Evolutionary conservation across 23 tunicate species (phyloP), one percentile per base, ranked within the genome.

Genomic region (Ciona savignyi): DNA sequence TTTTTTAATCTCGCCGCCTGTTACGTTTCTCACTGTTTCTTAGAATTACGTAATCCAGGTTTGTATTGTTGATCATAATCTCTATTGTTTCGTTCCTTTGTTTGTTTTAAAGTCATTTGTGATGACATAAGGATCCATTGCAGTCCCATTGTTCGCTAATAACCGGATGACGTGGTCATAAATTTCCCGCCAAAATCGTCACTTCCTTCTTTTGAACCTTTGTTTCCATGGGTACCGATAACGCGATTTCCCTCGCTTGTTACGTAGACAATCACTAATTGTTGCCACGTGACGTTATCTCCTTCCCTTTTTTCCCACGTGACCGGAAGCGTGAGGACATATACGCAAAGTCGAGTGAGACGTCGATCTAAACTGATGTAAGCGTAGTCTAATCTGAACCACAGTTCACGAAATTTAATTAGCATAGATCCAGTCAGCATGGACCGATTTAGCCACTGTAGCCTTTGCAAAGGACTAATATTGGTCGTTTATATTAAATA

Each of bases 261-360:
- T 42, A 42, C 56, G 56, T 42, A 42, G 15, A 42, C 56, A 42
- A 42, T 42, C 56, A 42, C 56, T 42, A 42, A 42, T 42, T 42
- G 56, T 42, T 42, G 56, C 15, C 56, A 42, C 56, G 56, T 42
- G 56, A 42, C 15, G 11, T 42, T 42, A 42, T 42, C 56, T 42
- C 56, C 56, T n/a, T n/a, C n/a, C n/a, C n/a, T 42, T 42, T 42
- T 42, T 42, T 42, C 56, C 56, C 56, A 42, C 56, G 56, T 42
- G 56, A 42, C 56, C 56, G 56, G 56, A 42, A 42, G 15, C 56
- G 56, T 15, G 56, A 42, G n/a, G n/a, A n/a, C n/a, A n/a, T n/a
- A n/a, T n/a, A n/a, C n/a, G n/a, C n/a, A n/a, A n/a, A n/a, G n/a
- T n/a, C n/a, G n/a, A n/a, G n/a, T n/a, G n/a, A n/a, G n/a, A n/a